Percentiles rank a stretch among this genome's conserved stretches.
Evolutionary conservation across 1,140 invertebrate species (phyloP).

Genomic region (Cotesia chilonis): DNA sequence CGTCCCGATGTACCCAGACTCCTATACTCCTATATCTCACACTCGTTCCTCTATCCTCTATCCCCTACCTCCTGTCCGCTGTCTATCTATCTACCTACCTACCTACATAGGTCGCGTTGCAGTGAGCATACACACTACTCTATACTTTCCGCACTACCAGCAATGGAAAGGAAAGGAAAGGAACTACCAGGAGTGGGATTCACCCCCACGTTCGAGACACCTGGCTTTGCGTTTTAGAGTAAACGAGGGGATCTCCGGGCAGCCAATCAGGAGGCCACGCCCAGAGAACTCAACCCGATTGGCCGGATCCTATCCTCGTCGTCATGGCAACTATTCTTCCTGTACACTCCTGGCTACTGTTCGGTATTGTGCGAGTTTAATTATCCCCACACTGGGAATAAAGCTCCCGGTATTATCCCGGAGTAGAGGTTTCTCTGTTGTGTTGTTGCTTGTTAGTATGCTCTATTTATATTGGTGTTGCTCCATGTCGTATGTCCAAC

Average conservation of each 20-base stretch:
- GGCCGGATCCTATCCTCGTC: constrained; percentile 60
- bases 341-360: constrained; percentile 45
- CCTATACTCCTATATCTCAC: constrained; percentile 29
- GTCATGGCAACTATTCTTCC: constrained; percentile 59
- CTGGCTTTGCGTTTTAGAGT: constrained; percentile 11
- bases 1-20: constrained; percentile 51
- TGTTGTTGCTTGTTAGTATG: neutral
- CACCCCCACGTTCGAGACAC: neutral
- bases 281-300: constrained; percentile 52
- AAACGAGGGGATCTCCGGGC: constrained; percentile 30
- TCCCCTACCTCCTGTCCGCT: neutral
- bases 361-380: constrained; percentile 56
- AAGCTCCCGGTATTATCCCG: neutral
- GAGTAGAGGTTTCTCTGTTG: too few species aligned
- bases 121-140: neutral
- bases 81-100: constrained; percentile 19
- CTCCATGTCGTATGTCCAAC: too few species aligned
- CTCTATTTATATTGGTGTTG: neutral
- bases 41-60: constrained; percentile 6
- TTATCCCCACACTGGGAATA: constrained; percentile 56
- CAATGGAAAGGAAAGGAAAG: neutral
- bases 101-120: constrained; percentile 10
- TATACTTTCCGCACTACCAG: neutral
- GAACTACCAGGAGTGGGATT: neutral
- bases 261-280: constrained; percentile 60